Evolutionary conservation across 2,888 invertebrate genomes (phyloP).

Genomic region (Thymelicus sylvestris): DNA sequence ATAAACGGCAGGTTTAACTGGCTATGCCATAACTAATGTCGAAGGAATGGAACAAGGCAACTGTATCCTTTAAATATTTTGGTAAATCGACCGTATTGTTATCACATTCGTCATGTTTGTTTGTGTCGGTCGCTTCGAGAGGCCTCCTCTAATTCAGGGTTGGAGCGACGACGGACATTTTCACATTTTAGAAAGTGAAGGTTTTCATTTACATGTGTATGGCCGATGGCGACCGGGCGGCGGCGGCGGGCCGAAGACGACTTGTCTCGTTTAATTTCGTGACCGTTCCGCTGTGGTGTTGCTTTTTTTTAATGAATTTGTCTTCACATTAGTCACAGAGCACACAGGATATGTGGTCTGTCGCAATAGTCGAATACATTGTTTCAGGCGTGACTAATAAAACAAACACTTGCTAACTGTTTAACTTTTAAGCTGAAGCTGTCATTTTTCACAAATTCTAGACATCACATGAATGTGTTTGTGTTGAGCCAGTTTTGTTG

Average conservation of each 20-base stretch:
- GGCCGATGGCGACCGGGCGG: conserved; percentile 47
- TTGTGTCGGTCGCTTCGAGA: conserved; percentile 2
- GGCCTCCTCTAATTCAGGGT: conserved; percentile 61
- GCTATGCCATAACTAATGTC: too few species aligned
- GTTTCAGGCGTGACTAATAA: background rate
- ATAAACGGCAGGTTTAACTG: too few species aligned
- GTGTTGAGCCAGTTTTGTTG: too few species aligned
- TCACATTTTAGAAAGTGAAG: conserved; percentile 82
- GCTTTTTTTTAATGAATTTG: conserved; percentile 1
- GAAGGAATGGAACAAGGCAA: background rate
- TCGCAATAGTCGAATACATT: background rate
- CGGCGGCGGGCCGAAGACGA: conserved; percentile 47
- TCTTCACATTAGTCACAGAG: background rate
- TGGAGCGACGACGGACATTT: conserved; percentile 57
- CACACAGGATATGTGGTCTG: too few species aligned
- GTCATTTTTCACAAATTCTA: too few species aligned
- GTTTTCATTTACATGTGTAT: conserved; percentile 73
- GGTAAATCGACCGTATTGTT: background rate
- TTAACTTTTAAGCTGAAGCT: background rate
- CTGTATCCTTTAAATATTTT: background rate
- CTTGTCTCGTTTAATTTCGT: conserved; percentile 56
- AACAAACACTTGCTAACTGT: background rate
- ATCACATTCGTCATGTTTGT: background rate
- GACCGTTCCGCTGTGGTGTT: conserved; percentile 44
- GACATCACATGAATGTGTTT: too few species aligned